A percentile compares a stretch with the other conserved stretches of the same genome.
These are phyloP conservation scores for Phortica okadai DNA, from an alignment of 2,888 invertebrate species.

Conservation along the genomic window DNA sequence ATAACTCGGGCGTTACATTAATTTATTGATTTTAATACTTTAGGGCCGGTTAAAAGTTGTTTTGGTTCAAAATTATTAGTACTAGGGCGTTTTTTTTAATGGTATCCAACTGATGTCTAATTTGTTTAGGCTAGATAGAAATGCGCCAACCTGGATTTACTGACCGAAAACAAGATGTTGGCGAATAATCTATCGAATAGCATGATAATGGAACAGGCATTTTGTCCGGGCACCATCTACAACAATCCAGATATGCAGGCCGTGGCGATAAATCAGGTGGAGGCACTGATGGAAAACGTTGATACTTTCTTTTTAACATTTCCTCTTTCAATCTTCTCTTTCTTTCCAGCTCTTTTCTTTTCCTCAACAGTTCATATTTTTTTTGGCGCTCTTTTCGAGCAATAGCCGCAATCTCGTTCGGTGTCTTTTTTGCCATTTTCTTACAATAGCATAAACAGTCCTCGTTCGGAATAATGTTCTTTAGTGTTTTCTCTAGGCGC, in stretches of 20 bases:
- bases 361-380: background rate
- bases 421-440: background rate
- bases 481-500: background rate
- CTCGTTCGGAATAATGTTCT: slow-evolving; percentile 5
- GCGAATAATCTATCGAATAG: too few species aligned
- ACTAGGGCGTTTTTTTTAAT: background rate
- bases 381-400: background rate
- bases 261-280: background rate
- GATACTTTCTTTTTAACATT: background rate
- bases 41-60: background rate
- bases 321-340: too few species aligned
- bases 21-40: background rate
- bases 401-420: background rate
- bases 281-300: background rate
- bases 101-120: background rate
- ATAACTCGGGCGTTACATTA: background rate
- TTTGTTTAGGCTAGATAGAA: too few species aligned
- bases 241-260: background rate
- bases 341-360: background rate
- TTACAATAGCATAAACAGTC: slow-evolving; percentile 6
- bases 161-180: too few species aligned
- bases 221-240: too few species aligned
- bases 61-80: background rate
- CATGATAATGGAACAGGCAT: too few species aligned
- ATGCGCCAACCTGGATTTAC: too few species aligned